phyloP scores from a whole-genome alignment of 2,888 invertebrate species.

The Meta bourneti region DNA sequence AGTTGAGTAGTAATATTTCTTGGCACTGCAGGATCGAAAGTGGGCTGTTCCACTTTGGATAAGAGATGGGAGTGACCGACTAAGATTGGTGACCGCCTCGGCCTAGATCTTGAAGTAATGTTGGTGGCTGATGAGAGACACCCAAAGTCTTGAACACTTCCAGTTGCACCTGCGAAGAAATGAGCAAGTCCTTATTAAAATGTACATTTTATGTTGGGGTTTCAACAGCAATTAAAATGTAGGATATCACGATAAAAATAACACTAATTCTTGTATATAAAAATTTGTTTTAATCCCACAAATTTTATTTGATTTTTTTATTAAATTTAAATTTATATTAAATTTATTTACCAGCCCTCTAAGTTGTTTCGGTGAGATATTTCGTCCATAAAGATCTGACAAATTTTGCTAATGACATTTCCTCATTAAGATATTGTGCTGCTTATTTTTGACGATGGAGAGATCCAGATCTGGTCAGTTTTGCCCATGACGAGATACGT shows the following conservation, averaged over 20 bases:
- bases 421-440: too few relatives aligned
- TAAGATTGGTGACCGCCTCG: conserved; percentile 61
- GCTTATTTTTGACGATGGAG: too few relatives aligned
- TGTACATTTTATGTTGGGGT: not conserved
- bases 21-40: conserved; percentile 73
- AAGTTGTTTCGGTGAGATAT: too few relatives aligned
- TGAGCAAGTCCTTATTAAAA: not conserved
- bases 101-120: conserved; percentile 40
- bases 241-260: too few relatives aligned
- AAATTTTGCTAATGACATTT: too few relatives aligned
- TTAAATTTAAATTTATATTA: too few relatives aligned
- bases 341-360: too few relatives aligned
- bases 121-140: conserved; percentile 41
- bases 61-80: conserved; percentile 71
- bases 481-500: too few relatives aligned
- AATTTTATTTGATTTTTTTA: too few relatives aligned
- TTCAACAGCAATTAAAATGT: not conserved
- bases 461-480: too few relatives aligned
- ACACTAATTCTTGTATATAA: not conserved
- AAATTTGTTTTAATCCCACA: too few relatives aligned
- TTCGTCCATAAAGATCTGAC: too few relatives aligned
- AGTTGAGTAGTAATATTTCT: conserved; percentile 78
- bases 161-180: conserved; percentile 26
- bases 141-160: conserved; percentile 41
- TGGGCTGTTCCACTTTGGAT: conserved; percentile 75